phyloP scores from a whole-genome alignment of 2,113 vertebrate species.

The Stercorarius parasiticus region DNA sequence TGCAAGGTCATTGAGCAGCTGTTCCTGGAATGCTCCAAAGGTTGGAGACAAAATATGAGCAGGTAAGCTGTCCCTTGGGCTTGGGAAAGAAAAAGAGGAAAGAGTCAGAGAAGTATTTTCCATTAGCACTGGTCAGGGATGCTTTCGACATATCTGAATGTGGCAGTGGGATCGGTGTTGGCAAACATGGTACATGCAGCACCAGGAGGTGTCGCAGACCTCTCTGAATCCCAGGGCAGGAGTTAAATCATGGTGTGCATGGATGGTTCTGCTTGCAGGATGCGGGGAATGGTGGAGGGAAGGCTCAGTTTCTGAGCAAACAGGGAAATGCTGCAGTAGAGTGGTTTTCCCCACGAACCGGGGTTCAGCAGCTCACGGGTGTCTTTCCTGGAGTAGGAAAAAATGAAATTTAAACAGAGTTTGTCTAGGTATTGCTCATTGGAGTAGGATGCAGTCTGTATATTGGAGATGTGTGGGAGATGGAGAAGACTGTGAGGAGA shows the following conservation, averaged over 20 bases:
- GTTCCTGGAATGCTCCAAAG: background rate
- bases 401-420: background rate
- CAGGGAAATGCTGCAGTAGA: background rate
- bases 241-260: accelerated
- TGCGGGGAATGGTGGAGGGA: background rate
- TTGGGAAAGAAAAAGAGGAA: background rate
- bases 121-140: background rate
- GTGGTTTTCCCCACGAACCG: background rate
- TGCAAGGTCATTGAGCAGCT: background rate
- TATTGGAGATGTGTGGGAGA: background rate
- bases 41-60: background rate
- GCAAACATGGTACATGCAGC: background rate
- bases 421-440: background rate
- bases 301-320: background rate
- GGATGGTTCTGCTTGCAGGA: background rate
- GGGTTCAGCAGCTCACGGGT: background rate
- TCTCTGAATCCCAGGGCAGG: background rate
- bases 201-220: background rate
- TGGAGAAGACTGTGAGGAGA: background rate
- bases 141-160: background rate
- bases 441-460: background rate
- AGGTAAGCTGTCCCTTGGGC: background rate
- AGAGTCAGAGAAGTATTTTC: background rate
- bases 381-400: background rate
- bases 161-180: background rate